Evolutionary conservation across 2,797 vertebrate species (phyloP), one percentile per base, ranked within the genome.

Genomic region (Danio tinwini): DNA sequence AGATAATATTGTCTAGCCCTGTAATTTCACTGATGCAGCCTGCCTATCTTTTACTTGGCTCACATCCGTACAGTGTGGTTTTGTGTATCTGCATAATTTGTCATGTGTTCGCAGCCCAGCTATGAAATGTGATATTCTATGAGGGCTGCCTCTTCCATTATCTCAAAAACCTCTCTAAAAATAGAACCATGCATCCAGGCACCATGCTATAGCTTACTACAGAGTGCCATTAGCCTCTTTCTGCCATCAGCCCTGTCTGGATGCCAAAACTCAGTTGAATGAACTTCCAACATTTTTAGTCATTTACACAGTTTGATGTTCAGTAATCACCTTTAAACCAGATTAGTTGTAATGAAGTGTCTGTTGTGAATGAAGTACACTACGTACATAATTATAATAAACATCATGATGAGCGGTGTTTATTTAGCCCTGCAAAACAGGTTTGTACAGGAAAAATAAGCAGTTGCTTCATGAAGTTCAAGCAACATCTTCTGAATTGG

Each of bases 51-150:
- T 78, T 56, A 17, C 67, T 53, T 62, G 56, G 56, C 47, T 21
- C 45, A 42, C 29, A 73, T 59, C 53, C 3, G 39, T 53, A 17
- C 45, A 71, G 55, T 71, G 67, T 71, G 67, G 76, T 78, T 71
- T 78, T 78, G 56, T 71, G 56, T 78, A 78, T 71, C 76, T 62
- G 76, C 49, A 10, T 70, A 78, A 62, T 78, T 78, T 71, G 67
- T 78, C 65, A 62, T 52, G 76, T 37, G 45, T 78, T 78, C 10
- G 3, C 53, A 61, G 58, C 67, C 47, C 6, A 5, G 67, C 76
- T 71, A 78, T 78, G 76, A 78, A 78, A 78, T 78, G 45, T 71
- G 76, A 78, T 70, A 78, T 71, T 71, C 56, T 62, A 13, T 44
- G 67, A 78, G 45, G 56, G 76, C 76, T 70, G 76, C 37, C 44